Base-by-base conservation (phyloP, 2,113 vertebrate genomes). In the Microcebus jonahi region DNA sequence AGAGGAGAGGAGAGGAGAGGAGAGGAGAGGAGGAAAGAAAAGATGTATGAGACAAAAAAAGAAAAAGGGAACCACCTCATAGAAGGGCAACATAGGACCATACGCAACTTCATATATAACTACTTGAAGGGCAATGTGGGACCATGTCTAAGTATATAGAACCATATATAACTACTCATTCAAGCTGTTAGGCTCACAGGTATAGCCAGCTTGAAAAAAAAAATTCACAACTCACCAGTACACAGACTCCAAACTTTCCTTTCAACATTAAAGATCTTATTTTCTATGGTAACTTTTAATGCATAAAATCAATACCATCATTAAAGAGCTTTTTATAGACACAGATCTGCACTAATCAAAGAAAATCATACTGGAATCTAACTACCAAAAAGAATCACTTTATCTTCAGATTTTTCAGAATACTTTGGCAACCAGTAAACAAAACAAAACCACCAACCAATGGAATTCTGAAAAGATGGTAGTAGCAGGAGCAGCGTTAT, bases 331-430 rank as follows among this genome's bases (percentile, higher is more conserved):
- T 65, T 55, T 61, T 53, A 53, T 65, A 94, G 45, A 36, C 63
- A 73, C 7, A 89, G 2, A 80, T 59, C 31, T n/a, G n/a, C 48
- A 75, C 18, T 80, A 12, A 73, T 36, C 55, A 67, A 87, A 50
- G 48, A 71, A 82, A 80, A 45, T 50, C 31, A 93, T 48, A 81
- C 67, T 27, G 65, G 53, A 94, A 96, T 5, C 31, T 80, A 90
- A 57, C 27, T 80, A 81, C 11, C 65, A 90, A 81, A 71, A 55
- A 80, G 29, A 85, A 36, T 70, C 65, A 93, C 18, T 86, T 71
- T 84, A 94, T 80, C 31, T 90, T 84, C 42, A 85, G 20, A 86
- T 75, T 87, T 94, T 90, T 80, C 45, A 71, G 5, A 79, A 8
- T 10, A 77, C 57, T 17, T 45, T 63, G 57, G 53, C 23, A 84